Evolutionary conservation across 2,888 invertebrate genomes (phyloP), one percentile per base, ranked within the genome.

Genomic region (Entomobrya multifasciata): DNA sequence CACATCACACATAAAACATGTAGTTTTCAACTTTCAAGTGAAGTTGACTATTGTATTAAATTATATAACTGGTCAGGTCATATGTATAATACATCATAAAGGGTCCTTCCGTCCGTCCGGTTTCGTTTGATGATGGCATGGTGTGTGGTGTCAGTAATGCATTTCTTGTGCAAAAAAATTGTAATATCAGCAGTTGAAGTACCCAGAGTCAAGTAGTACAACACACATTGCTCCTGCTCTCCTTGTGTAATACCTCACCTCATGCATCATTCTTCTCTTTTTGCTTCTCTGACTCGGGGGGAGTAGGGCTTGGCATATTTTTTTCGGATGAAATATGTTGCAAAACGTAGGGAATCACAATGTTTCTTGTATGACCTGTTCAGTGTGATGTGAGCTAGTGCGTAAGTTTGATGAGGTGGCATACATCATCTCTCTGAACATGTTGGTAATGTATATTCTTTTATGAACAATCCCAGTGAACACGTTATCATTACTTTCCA

Each of bases 381-480:
- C n/a, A n/a, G n/a, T n/a, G n/a, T n/a, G n/a, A n/a, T n/a, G n/a
- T 22, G 72, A 17, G 22, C 74, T 74, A 30, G 52, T 74, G 74
- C 57, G 52, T 74, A 41, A 27, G n/a, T 49, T 47, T 74, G 74
- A 74, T 74, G 74, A 74, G 52, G 27, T 52, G 17, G n/a, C 74
- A 74, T 74, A 52, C 74, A 74, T 74, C 74, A 74, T 52, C 41
- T 36, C 17, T 25, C 11, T 6, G 25, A n/a, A n/a, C n/a, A n/a
- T n/a, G n/a, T n/a, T n/a, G n/a, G n/a, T n/a, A n/a, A n/a, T n/a
- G n/a, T n/a, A n/a, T n/a, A n/a, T n/a, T n/a, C n/a, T n/a, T n/a
- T n/a, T n/a, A n/a, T n/a, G n/a, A n/a, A n/a, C n/a, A n/a, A n/a
- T n/a, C n/a, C n/a, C n/a, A n/a, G n/a, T n/a, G n/a, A n/a, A n/a